Conservation (phyloP, 1,140 invertebrate genomes). For the Micrasema minimum region DNA sequence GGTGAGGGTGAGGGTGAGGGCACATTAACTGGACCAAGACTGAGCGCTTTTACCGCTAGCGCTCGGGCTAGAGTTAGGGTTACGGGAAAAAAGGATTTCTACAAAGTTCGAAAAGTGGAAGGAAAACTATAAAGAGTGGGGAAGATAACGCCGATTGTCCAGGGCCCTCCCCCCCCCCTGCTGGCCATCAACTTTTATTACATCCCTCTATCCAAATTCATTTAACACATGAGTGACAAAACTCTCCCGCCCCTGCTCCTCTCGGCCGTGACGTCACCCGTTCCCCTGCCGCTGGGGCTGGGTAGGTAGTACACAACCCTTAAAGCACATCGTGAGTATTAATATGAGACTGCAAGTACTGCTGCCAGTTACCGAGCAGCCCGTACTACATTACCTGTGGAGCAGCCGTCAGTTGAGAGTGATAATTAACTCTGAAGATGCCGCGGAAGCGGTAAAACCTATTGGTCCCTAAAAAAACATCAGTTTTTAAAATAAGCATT, state of each 20-base stretch:
- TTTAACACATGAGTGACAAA: slow-evolving; percentile 41
- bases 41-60: not conserved
- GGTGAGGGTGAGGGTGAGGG: not conserved
- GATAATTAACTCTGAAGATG: too few species aligned
- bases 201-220: slow-evolving; percentile 37
- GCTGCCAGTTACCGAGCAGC: too few species aligned
- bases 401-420: too few species aligned
- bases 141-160: slow-evolving; percentile 39
- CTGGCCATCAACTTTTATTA: slow-evolving; percentile 33
- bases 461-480: too few species aligned
- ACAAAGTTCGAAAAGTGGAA: slow-evolving; percentile 25
- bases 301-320: too few species aligned
- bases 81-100: slow-evolving; percentile 16
- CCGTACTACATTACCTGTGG: too few species aligned
- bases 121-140: slow-evolving; percentile 33
- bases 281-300: too few species aligned
- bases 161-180: not conserved
- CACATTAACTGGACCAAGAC: not conserved
- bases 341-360: too few species aligned
- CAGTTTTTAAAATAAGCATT: too few species aligned
- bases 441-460: too few species aligned
- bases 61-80: slow-evolving; percentile 16
- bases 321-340: too few species aligned
- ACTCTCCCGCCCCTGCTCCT: not conserved
- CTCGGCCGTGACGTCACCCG: too few species aligned